Base-by-base conservation (phyloP, 1,140 invertebrate species). In the Drosophila serrata region DNA sequence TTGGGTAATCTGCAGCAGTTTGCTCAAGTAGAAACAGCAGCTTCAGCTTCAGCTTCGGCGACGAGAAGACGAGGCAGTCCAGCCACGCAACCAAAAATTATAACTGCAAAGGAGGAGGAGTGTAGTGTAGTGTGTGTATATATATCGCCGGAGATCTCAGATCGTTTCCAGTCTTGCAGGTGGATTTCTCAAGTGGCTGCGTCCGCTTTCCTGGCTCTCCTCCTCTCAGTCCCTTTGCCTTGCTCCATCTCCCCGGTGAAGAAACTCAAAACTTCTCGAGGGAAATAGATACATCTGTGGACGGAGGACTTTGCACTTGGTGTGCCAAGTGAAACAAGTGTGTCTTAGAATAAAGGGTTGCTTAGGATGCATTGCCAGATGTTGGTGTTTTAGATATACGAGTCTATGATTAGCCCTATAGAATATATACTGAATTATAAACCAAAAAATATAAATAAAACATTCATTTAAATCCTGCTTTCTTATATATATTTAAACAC, bases 121-220 rank as follows among this genome's bases (percentile, higher is more conserved):
- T 43, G 59, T 43, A 35, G 17, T 33, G 6, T 17, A 58, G 53
- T 56, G 24, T 24, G 4, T 65, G 58, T 74, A 37, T 72, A 74
- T 46, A 29, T 68, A 79, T 88, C 62, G 42, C n/a, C 48, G 35
- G 46, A 59, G 74, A 77, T 77, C 74, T 80, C 76, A 80, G 80
- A 74, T 84, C 75, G 69, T 75, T 75, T 60, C 65, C 49, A 81
- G 69, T 80, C 64, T 45, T 84, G 84, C 85, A 88, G 85, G 85
- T 88, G 85, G 85, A 88, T 88, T 88, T 88, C 78, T 88, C 85
- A 90, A 88, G 85, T 88, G 86, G 85, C 63, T 90, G 85, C 85
- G 81, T 88, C 85, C 85, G 86, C 70, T 90, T 90, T 79, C 67
- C 63, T 79, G 67, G 43, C 31, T 24, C 46, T 8, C 27, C 45